These are phyloP conservation scores for Taurulus bubalis DNA, from an alignment of 2,113 vertebrate species.

Conservation along the genomic window DNA sequence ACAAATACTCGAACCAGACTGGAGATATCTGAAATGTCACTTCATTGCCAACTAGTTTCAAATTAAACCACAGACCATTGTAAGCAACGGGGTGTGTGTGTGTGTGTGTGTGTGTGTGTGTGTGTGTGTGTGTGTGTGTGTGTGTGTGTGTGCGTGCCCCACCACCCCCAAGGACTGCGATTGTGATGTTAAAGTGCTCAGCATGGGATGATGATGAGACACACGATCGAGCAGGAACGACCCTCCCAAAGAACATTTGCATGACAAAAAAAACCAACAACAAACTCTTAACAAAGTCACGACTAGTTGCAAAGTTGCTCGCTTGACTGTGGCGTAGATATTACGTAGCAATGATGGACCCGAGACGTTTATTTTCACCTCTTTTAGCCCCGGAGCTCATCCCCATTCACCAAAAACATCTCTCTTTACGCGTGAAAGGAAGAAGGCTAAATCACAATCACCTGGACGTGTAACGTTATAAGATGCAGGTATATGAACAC, in stretches of 20 bases:
- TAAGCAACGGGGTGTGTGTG: neutral
- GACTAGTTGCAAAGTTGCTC: constrained; percentile 62
- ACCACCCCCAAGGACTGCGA: constrained; percentile 45
- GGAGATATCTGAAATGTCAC: neutral
- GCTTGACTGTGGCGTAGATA: constrained; percentile 39
- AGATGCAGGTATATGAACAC: neutral
- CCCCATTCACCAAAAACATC: constrained; percentile 15
- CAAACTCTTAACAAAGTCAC: constrained; percentile 58
- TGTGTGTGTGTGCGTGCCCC: constrained; percentile 13
- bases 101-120: constrained; percentile 13
- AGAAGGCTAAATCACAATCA: neutral
- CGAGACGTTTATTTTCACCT: neutral
- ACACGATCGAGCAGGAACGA: constrained; percentile 72
- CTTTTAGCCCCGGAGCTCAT: neutral
- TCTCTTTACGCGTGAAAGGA: neutral
- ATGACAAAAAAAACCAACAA: constrained; percentile 83
- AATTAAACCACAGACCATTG: neutral
- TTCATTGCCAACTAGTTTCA: neutral
- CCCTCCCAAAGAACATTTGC: constrained; percentile 69
- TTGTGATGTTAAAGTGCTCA: constrained; percentile 80
- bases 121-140: neutral
- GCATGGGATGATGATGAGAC: constrained; percentile 77
- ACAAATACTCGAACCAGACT: neutral
- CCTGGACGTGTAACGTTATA: neutral
- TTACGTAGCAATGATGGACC: neutral